These are phyloP conservation scores for Atractosteus spatula DNA, from an alignment of 2,113 vertebrate genomes.

Conservation along the genomic window DNA sequence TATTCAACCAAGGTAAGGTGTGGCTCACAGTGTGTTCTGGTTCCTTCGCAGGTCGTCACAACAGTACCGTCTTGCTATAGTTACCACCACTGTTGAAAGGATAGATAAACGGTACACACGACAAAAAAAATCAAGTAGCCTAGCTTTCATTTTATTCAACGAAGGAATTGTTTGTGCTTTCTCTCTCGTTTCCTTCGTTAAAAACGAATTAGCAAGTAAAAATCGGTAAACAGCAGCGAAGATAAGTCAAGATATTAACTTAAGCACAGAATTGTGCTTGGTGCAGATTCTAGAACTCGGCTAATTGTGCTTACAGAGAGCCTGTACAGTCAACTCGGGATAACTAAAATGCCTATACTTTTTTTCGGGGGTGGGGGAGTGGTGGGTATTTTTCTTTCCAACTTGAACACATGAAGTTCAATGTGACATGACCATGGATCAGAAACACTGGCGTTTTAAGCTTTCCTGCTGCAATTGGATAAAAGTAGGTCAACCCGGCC, in stretches of 20 bases:
- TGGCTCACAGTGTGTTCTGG: slow-evolving; percentile 25
- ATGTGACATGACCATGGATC: slow-evolving; percentile 39
- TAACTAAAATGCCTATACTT: background rate
- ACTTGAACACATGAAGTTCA: slow-evolving; percentile 52
- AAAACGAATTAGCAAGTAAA: no score
- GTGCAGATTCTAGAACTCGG: no score
- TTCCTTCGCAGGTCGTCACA: slow-evolving; percentile 29
- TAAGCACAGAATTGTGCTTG: no score
- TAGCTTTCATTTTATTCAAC: no score
- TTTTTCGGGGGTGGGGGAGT: background rate
- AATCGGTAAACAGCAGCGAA: no score
- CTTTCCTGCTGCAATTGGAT: slow-evolving; percentile 45
- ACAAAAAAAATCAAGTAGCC: background rate
- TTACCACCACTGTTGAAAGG: slow-evolving; percentile 33
- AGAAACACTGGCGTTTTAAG: slow-evolving; percentile 18
- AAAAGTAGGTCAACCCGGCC: slow-evolving; percentile 62
- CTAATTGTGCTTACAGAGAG: no score
- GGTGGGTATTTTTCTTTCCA: slow-evolving; percentile 28
- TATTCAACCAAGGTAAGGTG: background rate
- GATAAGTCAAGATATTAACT: no score
- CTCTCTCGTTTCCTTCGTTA: no score
- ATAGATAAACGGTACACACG: slow-evolving; percentile 11
- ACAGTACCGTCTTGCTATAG: slow-evolving; percentile 28
- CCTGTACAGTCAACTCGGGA: no score
- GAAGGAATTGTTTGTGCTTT: no score